Base-by-base conservation (phyloP, 2,113 vertebrate genomes). In the Lepus americanus region DNA sequence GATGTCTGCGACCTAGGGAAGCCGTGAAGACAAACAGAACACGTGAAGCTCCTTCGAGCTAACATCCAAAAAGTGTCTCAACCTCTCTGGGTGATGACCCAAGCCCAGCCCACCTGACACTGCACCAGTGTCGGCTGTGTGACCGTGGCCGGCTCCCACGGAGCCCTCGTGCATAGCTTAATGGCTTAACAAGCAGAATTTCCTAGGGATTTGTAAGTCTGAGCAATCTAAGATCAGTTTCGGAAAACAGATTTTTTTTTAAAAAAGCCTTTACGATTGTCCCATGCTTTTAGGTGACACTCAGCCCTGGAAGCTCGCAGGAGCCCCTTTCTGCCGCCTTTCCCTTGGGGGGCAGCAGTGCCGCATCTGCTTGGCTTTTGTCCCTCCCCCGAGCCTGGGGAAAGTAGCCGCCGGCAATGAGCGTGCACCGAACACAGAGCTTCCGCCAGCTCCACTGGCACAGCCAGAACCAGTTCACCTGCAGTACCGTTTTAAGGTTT, bases 1-100 rank as follows among this genome's bases (percentile, higher is more conserved):
- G 97, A 99, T 99, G 91, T 99, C 99, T 0, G 99, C 99, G 14
- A 99, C 99, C 99, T 99, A 89, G 74, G 92, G 95, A 97, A 97
- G 23, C 96, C 73, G 89, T 36, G 89, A 86, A 72, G 80, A 97
- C 85, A 97, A 0, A 84, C 25, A 8, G 93, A 39, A 33, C 25
- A 93, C 3, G 22, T 7, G 27, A 59, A 66, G 61, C 44, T 79
- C 81, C 78, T 87, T 29, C 82, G 89, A 83, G 59, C 19, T 5
- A 25, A 39, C 6, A 78, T 59, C 53, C 44, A 83, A 25, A 31
- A 11, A 49, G 53, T 7, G 27, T 14, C 44, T 29, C 70, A 44
- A 19, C 31, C 59, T 73, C 61, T 80, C 31, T 1, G 51, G 9
- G 12, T 27, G 74, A 36, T 6, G 27, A n/a, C 23, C 14, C 76